A percentile compares a stretch with the other conserved stretches of the same genome.
phyloP scores from a whole-genome alignment of 2,797 vertebrate genomes.

The Ctenopoma multispine region DNA sequence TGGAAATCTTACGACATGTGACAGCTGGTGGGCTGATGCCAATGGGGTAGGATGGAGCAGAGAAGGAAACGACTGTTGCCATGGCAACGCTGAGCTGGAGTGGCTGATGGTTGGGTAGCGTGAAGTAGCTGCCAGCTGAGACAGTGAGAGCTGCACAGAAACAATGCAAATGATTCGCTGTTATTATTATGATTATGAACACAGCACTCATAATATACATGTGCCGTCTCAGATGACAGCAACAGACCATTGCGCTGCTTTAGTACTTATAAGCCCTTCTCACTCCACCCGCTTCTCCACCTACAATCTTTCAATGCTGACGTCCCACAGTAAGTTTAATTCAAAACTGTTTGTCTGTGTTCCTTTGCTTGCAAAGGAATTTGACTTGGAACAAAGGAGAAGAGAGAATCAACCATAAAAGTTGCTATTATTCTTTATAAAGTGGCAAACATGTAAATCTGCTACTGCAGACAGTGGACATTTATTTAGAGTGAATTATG shows the following conservation, averaged over 20 bases:
- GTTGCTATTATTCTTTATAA: neutral
- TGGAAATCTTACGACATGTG: conserved; percentile 85
- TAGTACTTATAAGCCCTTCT: conserved; percentile 32
- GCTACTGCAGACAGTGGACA: neutral
- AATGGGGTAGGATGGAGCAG: conserved; percentile 79
- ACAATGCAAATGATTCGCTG: conserved; percentile 72
- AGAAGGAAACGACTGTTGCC: conserved; percentile 74
- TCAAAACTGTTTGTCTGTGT: conserved; percentile 21
- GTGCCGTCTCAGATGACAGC: conserved; percentile 54
- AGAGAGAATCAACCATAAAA: neutral
- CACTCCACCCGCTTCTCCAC: conserved; percentile 32
- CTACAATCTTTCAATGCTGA: conserved; percentile 31
- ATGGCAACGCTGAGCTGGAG: conserved; percentile 68
- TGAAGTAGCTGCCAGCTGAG: conserved; percentile 88
- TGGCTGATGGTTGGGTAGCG: conserved; percentile 76
- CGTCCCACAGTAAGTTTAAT: conserved; percentile 21
- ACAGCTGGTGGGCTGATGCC: conserved; percentile 82
- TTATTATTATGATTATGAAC: conserved; percentile 72
- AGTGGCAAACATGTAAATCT: conserved; percentile 2
- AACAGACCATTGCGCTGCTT: conserved; percentile 49
- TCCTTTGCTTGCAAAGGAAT: conserved; percentile 9
- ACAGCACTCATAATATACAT: conserved; percentile 56
- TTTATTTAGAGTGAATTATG: neutral
- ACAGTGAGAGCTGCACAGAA: conserved; percentile 90
- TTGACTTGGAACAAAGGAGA: conserved; percentile 28